Evolutionary conservation across 2,888 invertebrate genomes (phyloP).

Genomic region (Tupiocoris notatus): DNA sequence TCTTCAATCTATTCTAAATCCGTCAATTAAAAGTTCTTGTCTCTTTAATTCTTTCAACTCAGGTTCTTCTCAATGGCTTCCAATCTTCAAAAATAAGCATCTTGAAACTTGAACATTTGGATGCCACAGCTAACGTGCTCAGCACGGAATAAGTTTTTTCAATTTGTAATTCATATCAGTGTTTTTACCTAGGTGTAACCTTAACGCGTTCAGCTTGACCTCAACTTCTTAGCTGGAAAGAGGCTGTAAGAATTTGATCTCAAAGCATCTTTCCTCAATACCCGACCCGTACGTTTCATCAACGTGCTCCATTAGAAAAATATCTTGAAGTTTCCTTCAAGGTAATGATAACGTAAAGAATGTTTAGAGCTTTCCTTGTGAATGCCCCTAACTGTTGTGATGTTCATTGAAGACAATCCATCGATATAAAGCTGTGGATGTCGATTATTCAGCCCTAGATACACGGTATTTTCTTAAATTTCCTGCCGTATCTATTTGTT

Average conservation of each 20-base stretch:
- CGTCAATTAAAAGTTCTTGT: no score
- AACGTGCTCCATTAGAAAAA: no score
- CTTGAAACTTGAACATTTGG: background rate
- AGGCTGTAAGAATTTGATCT: no score
- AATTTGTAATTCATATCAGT: background rate
- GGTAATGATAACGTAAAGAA: no score
- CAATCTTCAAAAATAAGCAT: no score
- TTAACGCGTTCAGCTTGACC: background rate
- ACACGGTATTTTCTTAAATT: background rate
- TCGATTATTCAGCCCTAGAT: background rate
- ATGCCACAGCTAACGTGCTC: background rate
- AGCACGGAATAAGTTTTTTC: background rate
- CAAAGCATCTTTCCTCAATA: no score
- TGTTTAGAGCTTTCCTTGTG: background rate
- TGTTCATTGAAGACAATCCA: constrained; percentile 36
- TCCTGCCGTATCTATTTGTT: no score
- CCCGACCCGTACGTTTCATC: no score
- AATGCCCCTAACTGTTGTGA: constrained; percentile 36
- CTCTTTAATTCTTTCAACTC: no score
- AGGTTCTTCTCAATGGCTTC: no score
- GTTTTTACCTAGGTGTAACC: background rate
- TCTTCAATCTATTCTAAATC: no score
- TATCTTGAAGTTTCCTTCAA: no score
- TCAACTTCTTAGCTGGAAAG: background rate
- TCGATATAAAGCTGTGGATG: background rate